These are phyloP conservation scores for Poliocrania exsul DNA, from an alignment of 2,797 vertebrate species.

Conservation along the genomic window DNA sequence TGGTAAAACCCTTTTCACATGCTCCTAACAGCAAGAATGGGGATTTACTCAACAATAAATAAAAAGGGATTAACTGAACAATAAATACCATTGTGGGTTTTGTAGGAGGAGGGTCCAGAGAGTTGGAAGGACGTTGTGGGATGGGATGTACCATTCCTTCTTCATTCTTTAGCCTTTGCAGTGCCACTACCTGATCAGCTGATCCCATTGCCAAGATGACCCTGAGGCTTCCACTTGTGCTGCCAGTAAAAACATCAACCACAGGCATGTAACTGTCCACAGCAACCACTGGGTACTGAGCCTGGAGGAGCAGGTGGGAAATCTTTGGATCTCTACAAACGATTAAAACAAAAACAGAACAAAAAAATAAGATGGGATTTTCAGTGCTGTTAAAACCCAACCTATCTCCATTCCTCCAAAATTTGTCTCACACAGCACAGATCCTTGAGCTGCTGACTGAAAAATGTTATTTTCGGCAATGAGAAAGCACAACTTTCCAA, in stretches of 20 bases:
- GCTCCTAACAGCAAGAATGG: rapidly evolving
- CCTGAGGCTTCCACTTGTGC: slow-evolving; percentile 84
- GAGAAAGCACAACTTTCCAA: background rate
- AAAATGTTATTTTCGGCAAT: background rate
- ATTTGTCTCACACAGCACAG: background rate
- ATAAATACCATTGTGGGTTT: slow-evolving; percentile 68
- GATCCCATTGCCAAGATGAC: slow-evolving; percentile 93
- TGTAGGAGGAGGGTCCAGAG: slow-evolving; percentile 79
- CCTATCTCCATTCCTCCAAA: background rate
- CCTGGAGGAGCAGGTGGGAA: slow-evolving; percentile 85
- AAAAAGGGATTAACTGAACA: background rate
- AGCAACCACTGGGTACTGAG: slow-evolving; percentile 92
- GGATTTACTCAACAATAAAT: background rate
- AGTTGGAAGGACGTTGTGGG: slow-evolving; percentile 78
- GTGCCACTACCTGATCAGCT: slow-evolving; percentile 84
- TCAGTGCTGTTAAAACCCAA: background rate
- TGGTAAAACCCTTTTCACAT: rapidly evolving
- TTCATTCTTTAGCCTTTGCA: slow-evolving; percentile 86
- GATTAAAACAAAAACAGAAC: background rate
- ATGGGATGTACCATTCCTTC: slow-evolving; percentile 61
- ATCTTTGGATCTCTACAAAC: slow-evolving; percentile 84
- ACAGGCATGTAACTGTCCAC: slow-evolving; percentile 91
- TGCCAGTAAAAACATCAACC: slow-evolving; percentile 87
- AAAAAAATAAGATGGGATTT: background rate
- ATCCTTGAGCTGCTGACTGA: background rate